These are phyloP conservation scores for Himalopsyche japonica DNA, from an alignment of 2,888 invertebrate species.

Conservation along the genomic window DNA sequence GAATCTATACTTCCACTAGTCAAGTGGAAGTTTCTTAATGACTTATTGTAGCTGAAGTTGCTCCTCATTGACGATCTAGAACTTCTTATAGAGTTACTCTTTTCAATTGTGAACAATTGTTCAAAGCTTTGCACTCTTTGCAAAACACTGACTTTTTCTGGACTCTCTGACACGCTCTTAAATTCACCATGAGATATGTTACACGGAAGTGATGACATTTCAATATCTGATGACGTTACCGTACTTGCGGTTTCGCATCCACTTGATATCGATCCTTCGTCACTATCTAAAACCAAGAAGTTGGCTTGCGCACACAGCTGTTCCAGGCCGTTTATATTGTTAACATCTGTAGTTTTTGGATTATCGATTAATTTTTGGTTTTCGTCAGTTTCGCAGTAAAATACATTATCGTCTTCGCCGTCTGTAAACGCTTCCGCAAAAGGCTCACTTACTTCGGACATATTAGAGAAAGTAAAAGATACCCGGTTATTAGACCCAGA, in stretches of 20 bases:
- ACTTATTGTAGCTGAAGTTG: slow-evolving; percentile 40
- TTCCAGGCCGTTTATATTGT: slow-evolving; percentile 49
- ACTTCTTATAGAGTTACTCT: slow-evolving; percentile 20
- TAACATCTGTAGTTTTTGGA: slow-evolving; percentile 40
- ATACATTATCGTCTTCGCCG: slow-evolving; percentile 45
- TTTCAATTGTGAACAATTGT: slow-evolving; percentile 33
- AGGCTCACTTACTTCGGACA: slow-evolving; percentile 49
- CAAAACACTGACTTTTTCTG: slow-evolving; percentile 48
- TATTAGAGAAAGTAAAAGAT: slow-evolving; percentile 49
- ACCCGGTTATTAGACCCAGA: slow-evolving; percentile 19
- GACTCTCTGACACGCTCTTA: slow-evolving; percentile 50
- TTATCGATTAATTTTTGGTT: slow-evolving; percentile 44
- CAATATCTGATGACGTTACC: slow-evolving; percentile 63
- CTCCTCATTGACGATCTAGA: slow-evolving; percentile 24
- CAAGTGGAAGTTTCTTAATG: slow-evolving; percentile 43
- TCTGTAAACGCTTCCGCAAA: slow-evolving; percentile 43
- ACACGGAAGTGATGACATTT: slow-evolving; percentile 57
- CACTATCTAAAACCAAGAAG: slow-evolving; percentile 67
- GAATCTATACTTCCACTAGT: slow-evolving; percentile 41
- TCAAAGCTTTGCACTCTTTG: slow-evolving; percentile 45
- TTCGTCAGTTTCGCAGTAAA: slow-evolving; percentile 43
- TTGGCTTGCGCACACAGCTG: slow-evolving; percentile 46
- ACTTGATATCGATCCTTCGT: slow-evolving; percentile 77
- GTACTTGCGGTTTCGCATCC: slow-evolving; percentile 82
- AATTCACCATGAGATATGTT: slow-evolving; percentile 53